Base-by-base conservation (phyloP, 2,113 vertebrate genomes). In the Acanthisitta chloris region DNA sequence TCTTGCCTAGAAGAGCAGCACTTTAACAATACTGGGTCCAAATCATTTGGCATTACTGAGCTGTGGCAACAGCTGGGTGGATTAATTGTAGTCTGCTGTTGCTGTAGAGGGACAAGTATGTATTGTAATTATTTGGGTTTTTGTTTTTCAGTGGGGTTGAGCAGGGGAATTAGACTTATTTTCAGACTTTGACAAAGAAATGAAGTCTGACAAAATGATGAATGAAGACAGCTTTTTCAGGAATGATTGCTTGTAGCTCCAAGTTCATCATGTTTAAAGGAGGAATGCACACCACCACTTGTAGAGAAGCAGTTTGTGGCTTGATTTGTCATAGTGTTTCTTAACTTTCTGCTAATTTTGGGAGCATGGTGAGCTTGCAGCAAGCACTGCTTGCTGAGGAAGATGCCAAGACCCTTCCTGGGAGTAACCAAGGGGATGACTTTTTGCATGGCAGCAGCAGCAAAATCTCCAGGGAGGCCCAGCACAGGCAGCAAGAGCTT, bases 41-140 rank as follows among this genome's bases (percentile, higher is more conserved):
- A 73, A 58, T 84, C 3, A 0, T 81, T 90, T 84, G 90, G 61
- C 2, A 2, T 76, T 76, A 34, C 57, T 94, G 81, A 95, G 76
- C 81, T 76, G 38, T 59, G 69, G 90, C 73, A 95, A 24, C 95
- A 94, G 87, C 94, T 96, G 93, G 24, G 70, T 85, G 54, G 79
- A 87, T 95, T 96, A 81, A 82, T 92, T 84, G 72, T 73, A 29
- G 92, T 69, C 48, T 73, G 42, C 79, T 55, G 48, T 67, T 87
- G 45, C 62, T 88, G 85, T 19, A 64, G 76, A 77, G 54, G 87
- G 43, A 82, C 17, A 14, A 90, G 58, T 62, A 55, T 65, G 79
- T 86, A 21, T 55, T 55, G 23, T 79, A 43, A 40, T 88, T 57
- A n/a, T 81, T 94, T 86, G 76, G 10, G 31, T 94, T 96, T 83